Evolutionary conservation across 2,888 invertebrate species (phyloP).

Genomic region (Hemaris fuciformis): DNA sequence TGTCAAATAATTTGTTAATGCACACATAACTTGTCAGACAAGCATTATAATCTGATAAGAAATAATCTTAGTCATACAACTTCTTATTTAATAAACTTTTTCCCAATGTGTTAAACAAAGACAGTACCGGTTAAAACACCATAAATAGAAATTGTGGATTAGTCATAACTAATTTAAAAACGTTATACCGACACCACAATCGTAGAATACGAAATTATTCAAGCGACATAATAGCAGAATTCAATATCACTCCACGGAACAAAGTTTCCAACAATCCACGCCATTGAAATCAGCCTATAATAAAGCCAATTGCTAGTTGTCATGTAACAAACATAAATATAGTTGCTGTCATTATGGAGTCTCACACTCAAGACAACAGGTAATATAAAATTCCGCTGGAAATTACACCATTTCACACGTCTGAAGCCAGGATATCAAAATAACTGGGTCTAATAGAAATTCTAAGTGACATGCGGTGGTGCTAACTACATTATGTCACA

Average conservation of each 20-base stretch:
- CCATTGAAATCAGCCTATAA: too few species aligned
- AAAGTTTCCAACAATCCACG: not conserved
- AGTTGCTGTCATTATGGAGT: not conserved
- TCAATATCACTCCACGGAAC: not conserved
- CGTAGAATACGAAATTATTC: not conserved
- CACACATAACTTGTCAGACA: too few species aligned
- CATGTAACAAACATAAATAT: not conserved
- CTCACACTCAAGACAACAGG: not conserved
- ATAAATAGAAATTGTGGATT: too few species aligned
- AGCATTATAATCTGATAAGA: too few species aligned
- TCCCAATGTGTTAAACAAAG: too few species aligned
- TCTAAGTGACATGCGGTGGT: conserved; percentile 12
- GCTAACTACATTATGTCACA: conserved; percentile 6
- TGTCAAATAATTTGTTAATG: too few species aligned
- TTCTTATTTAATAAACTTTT: too few species aligned
- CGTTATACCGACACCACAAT: too few species aligned
- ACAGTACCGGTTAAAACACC: too few species aligned
- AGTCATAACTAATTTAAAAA: too few species aligned
- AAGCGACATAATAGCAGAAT: not conserved
- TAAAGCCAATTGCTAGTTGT: not conserved
- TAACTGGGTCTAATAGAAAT: conserved; percentile 14
- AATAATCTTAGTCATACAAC: too few species aligned
- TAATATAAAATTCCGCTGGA: conserved; percentile 9
- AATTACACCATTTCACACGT: conserved; percentile 10
- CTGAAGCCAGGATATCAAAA: conserved; percentile 9